A percentile compares a stretch with the other conserved stretches of the same genome.
Conservation (phyloP, 2,888 invertebrate genomes). For the Stenichneumon culpator region DNA sequence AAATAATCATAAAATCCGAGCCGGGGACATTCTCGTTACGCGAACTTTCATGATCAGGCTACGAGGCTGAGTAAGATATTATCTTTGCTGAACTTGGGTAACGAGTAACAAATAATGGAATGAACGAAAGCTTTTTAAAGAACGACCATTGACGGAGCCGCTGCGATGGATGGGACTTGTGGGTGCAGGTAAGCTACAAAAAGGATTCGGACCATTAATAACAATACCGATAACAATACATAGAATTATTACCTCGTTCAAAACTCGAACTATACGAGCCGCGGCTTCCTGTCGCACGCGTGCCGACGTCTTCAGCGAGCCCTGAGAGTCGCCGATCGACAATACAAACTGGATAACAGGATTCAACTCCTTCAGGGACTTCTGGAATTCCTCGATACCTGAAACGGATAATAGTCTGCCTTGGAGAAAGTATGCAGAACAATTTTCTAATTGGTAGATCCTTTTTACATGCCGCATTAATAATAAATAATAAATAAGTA, state of each 20-base stretch:
- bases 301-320: slow-evolving; percentile 76
- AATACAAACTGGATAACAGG: slow-evolving; percentile 78
- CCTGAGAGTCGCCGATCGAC: slow-evolving; percentile 78
- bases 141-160: too few species aligned
- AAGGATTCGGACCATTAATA: too few species aligned
- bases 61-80: slow-evolving; percentile 3
- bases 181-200: too few species aligned
- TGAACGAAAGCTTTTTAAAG: too few species aligned
- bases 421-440: neutral
- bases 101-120: neutral
- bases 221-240: too few species aligned
- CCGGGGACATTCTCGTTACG: slow-evolving; percentile 52
- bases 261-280: slow-evolving; percentile 74
- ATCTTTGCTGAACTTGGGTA: neutral
- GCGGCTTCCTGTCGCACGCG: slow-evolving; percentile 75
- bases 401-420: slow-evolving; percentile 55
- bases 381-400: slow-evolving; percentile 77
- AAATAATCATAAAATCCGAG: slow-evolving; percentile 45
- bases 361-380: slow-evolving; percentile 79
- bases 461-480: too few species aligned
- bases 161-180: too few species aligned
- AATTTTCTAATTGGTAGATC: neutral
- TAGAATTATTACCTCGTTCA: slow-evolving; percentile 77
- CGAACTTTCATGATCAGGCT: slow-evolving; percentile 67
- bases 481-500: neutral